phyloP scores from a whole-genome alignment of 2,113 vertebrate species.

The Theristicus caerulescens region DNA sequence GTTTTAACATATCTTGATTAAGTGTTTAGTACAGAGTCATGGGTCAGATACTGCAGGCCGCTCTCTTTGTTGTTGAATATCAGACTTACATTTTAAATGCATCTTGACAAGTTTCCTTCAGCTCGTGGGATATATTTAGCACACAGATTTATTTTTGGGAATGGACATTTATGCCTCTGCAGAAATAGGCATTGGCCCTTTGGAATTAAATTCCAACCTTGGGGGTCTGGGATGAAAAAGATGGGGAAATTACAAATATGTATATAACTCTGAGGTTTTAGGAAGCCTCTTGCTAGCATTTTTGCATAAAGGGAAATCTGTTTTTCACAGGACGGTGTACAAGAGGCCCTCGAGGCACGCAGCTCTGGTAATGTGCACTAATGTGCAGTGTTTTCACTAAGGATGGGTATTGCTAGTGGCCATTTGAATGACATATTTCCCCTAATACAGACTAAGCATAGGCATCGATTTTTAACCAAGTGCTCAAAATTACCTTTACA shows the following conservation, averaged over 20 bases:
- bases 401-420: not conserved
- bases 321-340: not conserved
- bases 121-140: not conserved
- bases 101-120: constrained; percentile 22
- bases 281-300: not conserved
- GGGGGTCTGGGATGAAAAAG: not conserved
- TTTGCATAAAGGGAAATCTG: not conserved
- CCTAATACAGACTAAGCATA: not conserved
- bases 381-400: not conserved
- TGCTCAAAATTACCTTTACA: not conserved
- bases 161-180: not conserved
- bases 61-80: not conserved
- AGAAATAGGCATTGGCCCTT: not conserved
- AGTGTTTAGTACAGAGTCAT: not conserved
- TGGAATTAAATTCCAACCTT: not conserved
- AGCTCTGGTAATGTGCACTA: rapidly evolving
- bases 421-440: not conserved
- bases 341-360: not conserved
- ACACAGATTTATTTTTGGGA: not conserved
- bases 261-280: not conserved
- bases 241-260: not conserved
- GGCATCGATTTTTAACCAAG: not conserved
- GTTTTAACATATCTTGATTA: not conserved
- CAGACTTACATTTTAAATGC: not conserved
- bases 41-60: not conserved